Evolutionary conservation across 2,113 vertebrate genomes (phyloP).

Genomic region (Trichomycterus rosablanca): DNA sequence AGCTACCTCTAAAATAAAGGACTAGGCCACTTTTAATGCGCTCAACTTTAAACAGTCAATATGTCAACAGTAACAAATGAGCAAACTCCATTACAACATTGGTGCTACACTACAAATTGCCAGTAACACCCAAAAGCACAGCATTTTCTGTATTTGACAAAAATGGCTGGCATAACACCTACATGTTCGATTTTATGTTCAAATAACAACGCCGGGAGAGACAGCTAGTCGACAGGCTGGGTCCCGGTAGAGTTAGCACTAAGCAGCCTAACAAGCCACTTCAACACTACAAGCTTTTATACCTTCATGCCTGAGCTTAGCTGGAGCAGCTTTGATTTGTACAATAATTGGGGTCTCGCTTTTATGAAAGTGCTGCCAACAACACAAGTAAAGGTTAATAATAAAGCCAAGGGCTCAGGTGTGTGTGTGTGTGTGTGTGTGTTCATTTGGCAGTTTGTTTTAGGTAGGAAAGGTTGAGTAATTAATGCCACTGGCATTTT

Average conservation of each 20-base stretch:
- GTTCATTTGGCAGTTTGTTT: slow-evolving; percentile 32
- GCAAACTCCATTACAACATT: neutral
- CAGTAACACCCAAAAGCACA: slow-evolving; percentile 17
- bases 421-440: slow-evolving; percentile 16
- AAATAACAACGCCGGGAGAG: slow-evolving; percentile 46
- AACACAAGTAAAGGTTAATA: slow-evolving; percentile 43
- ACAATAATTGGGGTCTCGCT: slow-evolving; percentile 56
- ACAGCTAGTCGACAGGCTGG: slow-evolving; percentile 30
- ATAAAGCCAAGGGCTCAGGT: slow-evolving; percentile 39
- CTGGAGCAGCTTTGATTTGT: slow-evolving; percentile 49
- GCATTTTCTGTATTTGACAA: slow-evolving; percentile 27
- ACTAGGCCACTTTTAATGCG: no score
- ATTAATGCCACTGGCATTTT: slow-evolving; percentile 41
- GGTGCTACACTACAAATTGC: slow-evolving; percentile 19
- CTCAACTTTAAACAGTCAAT: slow-evolving; percentile 8
- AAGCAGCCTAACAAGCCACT: slow-evolving; percentile 52
- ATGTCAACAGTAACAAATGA: neutral
- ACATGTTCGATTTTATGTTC: slow-evolving; percentile 43
- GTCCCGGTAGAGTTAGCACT: slow-evolving; percentile 39
- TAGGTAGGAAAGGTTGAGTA: slow-evolving; percentile 28
- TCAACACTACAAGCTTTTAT: slow-evolving; percentile 17
- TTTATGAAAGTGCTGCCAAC: slow-evolving; percentile 49
- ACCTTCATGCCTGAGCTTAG: slow-evolving; percentile 31
- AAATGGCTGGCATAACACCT: slow-evolving; percentile 25
- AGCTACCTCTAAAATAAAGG: no score